phyloP scores from a whole-genome alignment of 1,140 invertebrate genomes.

The Druon quercuslanigerum region DNA sequence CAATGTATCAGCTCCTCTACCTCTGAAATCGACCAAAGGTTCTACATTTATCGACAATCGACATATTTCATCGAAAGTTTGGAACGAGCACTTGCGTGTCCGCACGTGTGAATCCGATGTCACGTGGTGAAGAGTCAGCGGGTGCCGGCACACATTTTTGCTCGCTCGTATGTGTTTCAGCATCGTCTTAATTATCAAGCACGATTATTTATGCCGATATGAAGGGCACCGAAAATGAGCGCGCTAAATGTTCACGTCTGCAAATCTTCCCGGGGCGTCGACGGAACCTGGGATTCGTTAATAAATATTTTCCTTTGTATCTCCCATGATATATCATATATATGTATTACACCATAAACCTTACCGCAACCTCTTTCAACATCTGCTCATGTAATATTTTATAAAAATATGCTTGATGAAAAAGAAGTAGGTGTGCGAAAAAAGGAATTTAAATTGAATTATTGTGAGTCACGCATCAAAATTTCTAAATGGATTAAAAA shows the following conservation, averaged over 20 bases:
- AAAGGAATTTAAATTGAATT: no score
- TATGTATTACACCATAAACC: background rate
- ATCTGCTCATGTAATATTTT: background rate
- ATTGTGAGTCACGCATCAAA: no score
- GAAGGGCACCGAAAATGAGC: slow-evolving; percentile 22
- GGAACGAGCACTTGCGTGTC: slow-evolving; percentile 56
- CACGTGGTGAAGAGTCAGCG: slow-evolving; percentile 62
- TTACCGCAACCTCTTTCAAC: background rate
- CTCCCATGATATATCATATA: background rate
- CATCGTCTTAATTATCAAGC: slow-evolving; percentile 65
- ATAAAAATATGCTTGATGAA: background rate
- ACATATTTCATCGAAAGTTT: background rate
- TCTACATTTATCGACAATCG: background rate
- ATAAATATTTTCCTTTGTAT: slow-evolving; percentile 25
- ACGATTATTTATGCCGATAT: slow-evolving; percentile 58
- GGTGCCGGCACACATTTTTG: slow-evolving; percentile 56
- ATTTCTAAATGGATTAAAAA: no score
- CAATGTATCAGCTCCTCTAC: background rate
- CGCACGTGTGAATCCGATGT: slow-evolving; percentile 55
- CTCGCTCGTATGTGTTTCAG: slow-evolving; percentile 50
- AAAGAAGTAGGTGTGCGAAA: no score
- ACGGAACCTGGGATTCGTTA: background rate
- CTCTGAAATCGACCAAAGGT: background rate
- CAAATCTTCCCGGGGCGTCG: slow-evolving; percentile 24
- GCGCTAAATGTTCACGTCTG: slow-evolving; percentile 26